Percentiles rank a stretch among this genome's conserved stretches.
These are phyloP conservation scores for Acleris literana DNA, from an alignment of 2,888 invertebrate species.

Conservation along the genomic window DNA sequence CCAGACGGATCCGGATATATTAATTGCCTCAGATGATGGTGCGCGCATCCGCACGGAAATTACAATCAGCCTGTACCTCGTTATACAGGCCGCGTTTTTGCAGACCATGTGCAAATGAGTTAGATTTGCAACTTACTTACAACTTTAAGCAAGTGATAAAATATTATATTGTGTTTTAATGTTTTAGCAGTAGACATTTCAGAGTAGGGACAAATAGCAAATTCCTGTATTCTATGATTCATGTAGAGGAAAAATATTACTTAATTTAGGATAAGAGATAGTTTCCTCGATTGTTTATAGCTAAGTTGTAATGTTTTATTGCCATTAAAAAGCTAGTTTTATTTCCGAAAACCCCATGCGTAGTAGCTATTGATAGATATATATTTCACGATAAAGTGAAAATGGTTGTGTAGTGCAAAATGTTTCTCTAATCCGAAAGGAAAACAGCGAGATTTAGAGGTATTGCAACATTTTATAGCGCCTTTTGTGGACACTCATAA, in stretches of 20 bases:
- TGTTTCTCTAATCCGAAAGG: slow-evolving; percentile 62
- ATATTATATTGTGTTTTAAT: too few species aligned
- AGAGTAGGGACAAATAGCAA: too few species aligned
- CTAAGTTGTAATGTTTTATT: too few species aligned
- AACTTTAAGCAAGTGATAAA: background rate
- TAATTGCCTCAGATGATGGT: slow-evolving; percentile 61
- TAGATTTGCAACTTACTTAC: background rate
- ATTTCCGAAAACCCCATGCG: too few species aligned
- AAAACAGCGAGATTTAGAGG: slow-evolving; percentile 70
- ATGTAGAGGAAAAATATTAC: too few species aligned
- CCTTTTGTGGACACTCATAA: slow-evolving; percentile 72
- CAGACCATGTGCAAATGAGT: slow-evolving; percentile 5
- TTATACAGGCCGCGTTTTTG: slow-evolving; percentile 35
- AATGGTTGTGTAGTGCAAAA: slow-evolving; percentile 40
- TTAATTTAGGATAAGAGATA: too few species aligned
- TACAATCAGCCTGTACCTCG: slow-evolving; percentile 53
- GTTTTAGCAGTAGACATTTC: too few species aligned
- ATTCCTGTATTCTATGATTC: too few species aligned
- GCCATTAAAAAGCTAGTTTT: too few species aligned
- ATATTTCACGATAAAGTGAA: too few species aligned
- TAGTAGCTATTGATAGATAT: too few species aligned
- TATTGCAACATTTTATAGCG: slow-evolving; percentile 76
- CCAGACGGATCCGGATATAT: slow-evolving; percentile 59
- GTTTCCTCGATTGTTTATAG: too few species aligned
- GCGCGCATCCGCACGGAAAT: slow-evolving; percentile 67